Evolutionary conservation across 2,797 vertebrate genomes (phyloP), one percentile per base, ranked within the genome.

Genomic region (Sphenodon punctatus): DNA sequence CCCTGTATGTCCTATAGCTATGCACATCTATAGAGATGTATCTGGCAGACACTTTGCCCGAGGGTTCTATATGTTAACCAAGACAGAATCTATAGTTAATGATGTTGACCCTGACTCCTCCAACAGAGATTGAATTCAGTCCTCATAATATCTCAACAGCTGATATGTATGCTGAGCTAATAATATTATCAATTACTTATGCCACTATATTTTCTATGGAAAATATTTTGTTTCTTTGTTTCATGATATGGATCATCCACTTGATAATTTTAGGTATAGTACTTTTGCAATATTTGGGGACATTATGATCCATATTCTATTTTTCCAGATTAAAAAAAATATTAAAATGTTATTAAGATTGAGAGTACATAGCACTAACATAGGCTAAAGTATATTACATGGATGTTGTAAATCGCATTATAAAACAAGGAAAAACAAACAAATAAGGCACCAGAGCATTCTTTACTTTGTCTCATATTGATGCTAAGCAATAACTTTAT

Each of bases 21-120:
- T 97, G 93, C 90, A 95, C 96, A 96, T 95, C 97, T 97, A 97
- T 97, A 96, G 97, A 95, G 95, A 95, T 94, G 92, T 94, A 95
- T 96, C 95, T 95, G 95, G 97, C 97, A 97, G 98, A 97, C 98
- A 97, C 97, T 98, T 96, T 96, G 97, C 97, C 97, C 94, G 95
- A 96, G 97, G 97, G 97, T 86, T 93, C 96, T 95, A 94, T 95
- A 96, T 95, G 94, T 95, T 96, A 95, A 95, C 93, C 64, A 84
- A 95, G 96, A 96, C 95, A 97, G 94, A 97, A 95, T 95, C 93
- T 95, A 95, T 95, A 97, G 97, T 97, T 99, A 99, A 99, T 98
- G 98, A 98, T 97, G 97, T 97, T 98, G 98, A 99, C 98, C 98
- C 97, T 97, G 97, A 97, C 97, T 97, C 97, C 96, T 96, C 96